phyloP scores from a whole-genome alignment of 2,797 vertebrate genomes.

The Argentina silus region DNA sequence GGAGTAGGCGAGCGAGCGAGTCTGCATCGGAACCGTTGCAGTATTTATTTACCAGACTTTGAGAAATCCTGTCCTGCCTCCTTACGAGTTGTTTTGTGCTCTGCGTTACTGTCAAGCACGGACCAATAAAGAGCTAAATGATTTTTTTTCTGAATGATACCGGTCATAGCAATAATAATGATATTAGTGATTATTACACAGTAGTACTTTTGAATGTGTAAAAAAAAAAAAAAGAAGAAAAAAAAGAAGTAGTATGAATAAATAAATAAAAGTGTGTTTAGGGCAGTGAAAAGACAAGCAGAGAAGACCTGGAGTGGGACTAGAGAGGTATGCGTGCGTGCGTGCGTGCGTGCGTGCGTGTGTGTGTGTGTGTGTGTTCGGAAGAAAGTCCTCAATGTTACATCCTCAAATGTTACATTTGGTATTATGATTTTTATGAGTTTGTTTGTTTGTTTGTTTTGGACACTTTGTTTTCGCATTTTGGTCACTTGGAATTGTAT shows the following conservation, averaged over 20 bases:
- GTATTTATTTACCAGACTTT: constrained; percentile 74
- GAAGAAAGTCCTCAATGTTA: constrained; percentile 40
- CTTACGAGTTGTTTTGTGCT: constrained; percentile 44
- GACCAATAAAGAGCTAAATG: constrained; percentile 63
- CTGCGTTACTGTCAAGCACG: constrained; percentile 56
- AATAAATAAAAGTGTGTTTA: constrained; percentile 40
- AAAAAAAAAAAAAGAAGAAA: constrained; percentile 20
- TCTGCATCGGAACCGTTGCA: constrained; percentile 54
- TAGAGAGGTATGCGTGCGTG: constrained; percentile 20
- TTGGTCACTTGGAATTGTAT: constrained; percentile 30
- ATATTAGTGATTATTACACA: constrained; percentile 53
- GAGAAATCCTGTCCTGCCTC: constrained; percentile 55
- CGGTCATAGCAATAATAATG: constrained; percentile 70
- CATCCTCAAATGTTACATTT: constrained; percentile 46
- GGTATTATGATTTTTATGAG: constrained; percentile 23
- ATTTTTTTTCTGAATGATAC: constrained; percentile 32
- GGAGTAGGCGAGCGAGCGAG: constrained; percentile 22
- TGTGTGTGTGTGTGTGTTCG: constrained; percentile 19
- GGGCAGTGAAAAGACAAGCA: constrained; percentile 43
- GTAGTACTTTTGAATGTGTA: constrained; percentile 62
- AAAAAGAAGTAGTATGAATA: constrained; percentile 47
- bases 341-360: constrained; percentile 15
- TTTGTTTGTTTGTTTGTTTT: constrained; percentile 17
- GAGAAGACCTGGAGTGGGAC: constrained; percentile 21
- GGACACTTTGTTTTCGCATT: constrained; percentile 18